Evolutionary conservation across 1,140 invertebrate genomes (phyloP).

Genomic region (Brachystomella parvula): DNA sequence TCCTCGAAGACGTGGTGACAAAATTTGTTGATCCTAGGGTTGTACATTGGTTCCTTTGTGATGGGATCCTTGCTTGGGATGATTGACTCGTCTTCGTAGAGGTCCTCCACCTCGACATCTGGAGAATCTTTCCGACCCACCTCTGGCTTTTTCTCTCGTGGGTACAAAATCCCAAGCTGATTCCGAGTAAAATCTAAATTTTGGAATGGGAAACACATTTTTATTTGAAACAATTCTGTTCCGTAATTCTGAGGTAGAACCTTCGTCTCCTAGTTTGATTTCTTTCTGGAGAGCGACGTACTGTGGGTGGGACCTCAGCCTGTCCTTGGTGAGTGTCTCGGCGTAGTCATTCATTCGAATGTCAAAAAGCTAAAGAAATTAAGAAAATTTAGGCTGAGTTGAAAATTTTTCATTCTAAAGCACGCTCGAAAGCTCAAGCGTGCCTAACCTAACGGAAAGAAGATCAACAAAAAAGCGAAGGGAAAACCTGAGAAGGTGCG

Average conservation of each 20-base stretch:
- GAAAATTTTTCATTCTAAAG: not conserved
- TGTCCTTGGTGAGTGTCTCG: conserved; percentile 15
- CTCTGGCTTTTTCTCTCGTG: too few species aligned
- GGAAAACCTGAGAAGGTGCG: too few species aligned
- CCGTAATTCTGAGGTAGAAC: not conserved
- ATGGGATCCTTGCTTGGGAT: conserved; percentile 29
- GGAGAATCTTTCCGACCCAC: too few species aligned
- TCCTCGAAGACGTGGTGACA: conserved; percentile 33
- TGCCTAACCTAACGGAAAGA: too few species aligned
- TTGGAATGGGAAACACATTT: too few species aligned
- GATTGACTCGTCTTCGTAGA: conserved; percentile 20
- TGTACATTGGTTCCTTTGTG: conserved; percentile 20
- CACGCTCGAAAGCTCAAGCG: too few species aligned
- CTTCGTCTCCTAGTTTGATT: conserved; percentile 10
- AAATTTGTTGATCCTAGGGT: conserved; percentile 22
- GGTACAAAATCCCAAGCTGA: too few species aligned
- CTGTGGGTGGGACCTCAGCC: conserved; percentile 13
- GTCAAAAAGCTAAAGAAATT: conserved; percentile 16
- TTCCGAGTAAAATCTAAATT: too few species aligned
- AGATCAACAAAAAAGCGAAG: too few species aligned
- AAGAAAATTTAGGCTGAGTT: not conserved
- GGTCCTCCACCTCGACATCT: not conserved
- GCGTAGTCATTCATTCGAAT: conserved; percentile 18
- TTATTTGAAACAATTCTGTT: not conserved
- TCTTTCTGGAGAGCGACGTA: conserved; percentile 21